These are phyloP conservation scores for Argyrosomus japonicus DNA, from an alignment of 2,113 vertebrate genomes.

Conservation along the genomic window DNA sequence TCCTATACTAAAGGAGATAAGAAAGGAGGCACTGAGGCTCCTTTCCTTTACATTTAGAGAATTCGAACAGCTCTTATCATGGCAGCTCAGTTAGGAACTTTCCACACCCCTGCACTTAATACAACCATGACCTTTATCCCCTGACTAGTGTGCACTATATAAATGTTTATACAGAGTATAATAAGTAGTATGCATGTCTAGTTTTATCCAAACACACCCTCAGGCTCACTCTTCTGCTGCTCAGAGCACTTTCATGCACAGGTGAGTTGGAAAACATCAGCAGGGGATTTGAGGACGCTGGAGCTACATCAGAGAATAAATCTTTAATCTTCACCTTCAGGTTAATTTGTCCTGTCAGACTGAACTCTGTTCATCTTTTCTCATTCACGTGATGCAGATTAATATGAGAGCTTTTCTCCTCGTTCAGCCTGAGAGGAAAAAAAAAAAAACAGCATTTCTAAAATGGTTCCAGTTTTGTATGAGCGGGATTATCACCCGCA, in stretches of 20 bases:
- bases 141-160: too few relatives aligned
- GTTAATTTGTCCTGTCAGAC: slow-evolving; percentile 19
- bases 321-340: slow-evolving; percentile 26
- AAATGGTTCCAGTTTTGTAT: neutral
- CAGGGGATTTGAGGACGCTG: neutral
- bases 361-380: neutral
- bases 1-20: too few relatives aligned
- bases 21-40: too few relatives aligned
- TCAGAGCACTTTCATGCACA: neutral
- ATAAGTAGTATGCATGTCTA: too few relatives aligned
- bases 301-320: slow-evolving; percentile 27
- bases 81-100: too few relatives aligned
- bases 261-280: neutral
- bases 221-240: neutral
- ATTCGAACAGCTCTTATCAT: too few relatives aligned
- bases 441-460: neutral
- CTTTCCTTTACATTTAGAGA: too few relatives aligned
- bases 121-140: neutral
- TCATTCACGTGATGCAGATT: slow-evolving; percentile 6
- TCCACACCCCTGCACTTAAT: too few relatives aligned
- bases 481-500: neutral
- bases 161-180: too few relatives aligned
- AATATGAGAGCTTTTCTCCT: neutral
- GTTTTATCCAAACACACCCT: neutral
- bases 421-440: neutral